Conservation (phyloP, 2,797 vertebrate species). For the Silurus aristotelis region DNA sequence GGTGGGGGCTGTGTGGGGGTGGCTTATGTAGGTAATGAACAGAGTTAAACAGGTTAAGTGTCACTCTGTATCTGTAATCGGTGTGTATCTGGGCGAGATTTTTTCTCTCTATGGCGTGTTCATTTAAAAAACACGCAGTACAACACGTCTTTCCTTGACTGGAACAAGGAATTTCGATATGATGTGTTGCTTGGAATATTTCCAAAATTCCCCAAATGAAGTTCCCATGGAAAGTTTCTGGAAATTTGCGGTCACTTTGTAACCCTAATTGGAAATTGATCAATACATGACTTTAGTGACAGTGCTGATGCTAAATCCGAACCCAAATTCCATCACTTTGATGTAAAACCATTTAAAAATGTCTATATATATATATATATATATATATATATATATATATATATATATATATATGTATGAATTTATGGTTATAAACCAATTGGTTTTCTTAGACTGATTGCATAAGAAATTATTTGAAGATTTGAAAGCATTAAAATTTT, state of each 20-base stretch:
- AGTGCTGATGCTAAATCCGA: not conserved
- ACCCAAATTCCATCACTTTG: not conserved
- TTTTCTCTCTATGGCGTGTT: not conserved
- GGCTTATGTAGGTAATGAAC: constrained; percentile 29
- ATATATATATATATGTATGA: too few species aligned
- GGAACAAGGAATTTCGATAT: too few species aligned
- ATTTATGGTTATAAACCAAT: not conserved
- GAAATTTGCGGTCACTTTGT: too few species aligned
- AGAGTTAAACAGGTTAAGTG: constrained; percentile 34
- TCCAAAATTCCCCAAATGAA: too few species aligned
- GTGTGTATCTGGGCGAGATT: constrained; percentile 23
- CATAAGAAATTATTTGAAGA: not conserved
- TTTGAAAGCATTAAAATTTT: not conserved
- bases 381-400: too few species aligned
- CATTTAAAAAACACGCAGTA: not conserved
- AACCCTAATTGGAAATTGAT: too few species aligned
- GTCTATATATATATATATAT: too few species aligned
- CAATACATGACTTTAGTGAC: not conserved
- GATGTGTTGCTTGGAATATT: too few species aligned
- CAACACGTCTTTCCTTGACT: not conserved
- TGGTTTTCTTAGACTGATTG: not conserved
- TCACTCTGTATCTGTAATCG: constrained; percentile 30
- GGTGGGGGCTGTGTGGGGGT: not conserved
- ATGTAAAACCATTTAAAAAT: not conserved
- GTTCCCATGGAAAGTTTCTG: too few species aligned